Percentiles rank a stretch among this genome's conserved stretches.
Conservation (phyloP, 2,888 invertebrate genomes). For the Oligia fasciuncula region DNA sequence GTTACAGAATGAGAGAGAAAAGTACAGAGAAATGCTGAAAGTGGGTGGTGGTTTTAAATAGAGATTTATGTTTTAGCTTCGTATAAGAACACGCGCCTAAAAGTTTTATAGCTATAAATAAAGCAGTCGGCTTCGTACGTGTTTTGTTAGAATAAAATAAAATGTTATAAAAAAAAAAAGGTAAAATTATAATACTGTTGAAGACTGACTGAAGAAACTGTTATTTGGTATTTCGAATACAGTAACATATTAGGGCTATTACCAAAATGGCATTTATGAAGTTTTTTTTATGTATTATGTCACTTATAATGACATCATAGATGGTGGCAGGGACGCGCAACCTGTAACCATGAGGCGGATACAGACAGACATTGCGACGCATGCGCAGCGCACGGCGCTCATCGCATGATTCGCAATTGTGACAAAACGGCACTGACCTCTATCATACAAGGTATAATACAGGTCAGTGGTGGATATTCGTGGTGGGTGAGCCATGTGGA, state of each 20-base stretch:
- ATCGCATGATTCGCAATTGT: too few species aligned
- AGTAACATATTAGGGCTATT: not conserved
- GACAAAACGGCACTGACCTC: too few species aligned
- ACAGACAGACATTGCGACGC: too few species aligned
- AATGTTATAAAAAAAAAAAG: not conserved
- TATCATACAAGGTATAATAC: too few species aligned
- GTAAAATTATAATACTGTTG: conserved; percentile 37
- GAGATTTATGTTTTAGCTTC: not conserved
- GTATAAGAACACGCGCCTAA: not conserved
- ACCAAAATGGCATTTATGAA: not conserved
- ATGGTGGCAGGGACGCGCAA: too few species aligned
- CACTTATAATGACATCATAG: not conserved
- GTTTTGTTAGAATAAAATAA: not conserved
- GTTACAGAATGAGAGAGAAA: not conserved
- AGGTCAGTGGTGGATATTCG: too few species aligned
- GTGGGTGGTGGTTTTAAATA: not conserved
- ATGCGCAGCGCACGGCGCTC: too few species aligned
- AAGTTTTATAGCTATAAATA: conserved; percentile 10
- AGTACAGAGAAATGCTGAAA: not conserved
- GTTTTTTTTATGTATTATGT: not conserved
- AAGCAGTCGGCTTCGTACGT: conserved; percentile 32
- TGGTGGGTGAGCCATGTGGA: too few species aligned
- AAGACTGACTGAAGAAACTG: not conserved
- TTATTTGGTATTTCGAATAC: not conserved
- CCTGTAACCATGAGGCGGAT: too few species aligned